A percentile compares a stretch with the other conserved stretches of the same genome.
Conservation (phyloP, 2,888 invertebrate genomes). For the Apotomis turbidana region DNA sequence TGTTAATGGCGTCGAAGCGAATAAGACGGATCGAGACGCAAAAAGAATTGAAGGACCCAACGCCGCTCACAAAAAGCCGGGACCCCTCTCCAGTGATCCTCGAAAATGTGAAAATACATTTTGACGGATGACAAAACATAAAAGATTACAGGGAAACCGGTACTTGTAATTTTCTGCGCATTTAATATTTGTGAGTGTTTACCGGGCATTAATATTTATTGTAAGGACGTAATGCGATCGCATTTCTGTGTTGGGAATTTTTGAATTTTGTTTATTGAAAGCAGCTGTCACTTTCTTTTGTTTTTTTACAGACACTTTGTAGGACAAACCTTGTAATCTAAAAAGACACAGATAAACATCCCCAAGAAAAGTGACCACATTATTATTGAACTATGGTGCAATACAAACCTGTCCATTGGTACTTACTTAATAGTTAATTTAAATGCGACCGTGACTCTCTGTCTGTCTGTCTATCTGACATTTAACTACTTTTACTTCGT, state of each 20-base stretch:
- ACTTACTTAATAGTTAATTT: no score
- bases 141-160: conserved; percentile 63
- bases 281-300: neutral
- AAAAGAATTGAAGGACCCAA: conserved; percentile 56
- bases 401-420: no score
- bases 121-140: conserved; percentile 79
- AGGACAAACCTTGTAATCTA: no score
- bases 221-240: conserved; percentile 34
- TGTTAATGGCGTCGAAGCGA: conserved; percentile 74
- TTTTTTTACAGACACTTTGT: neutral
- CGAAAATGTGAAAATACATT: conserved; percentile 74
- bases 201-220: conserved; percentile 45
- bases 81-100: conserved; percentile 62
- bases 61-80: conserved; percentile 71
- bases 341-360: no score
- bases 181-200: conserved; percentile 77
- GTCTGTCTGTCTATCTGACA: no score
- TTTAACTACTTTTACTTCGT: no score
- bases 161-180: conserved; percentile 70
- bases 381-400: no score
- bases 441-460: no score
- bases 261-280: neutral
- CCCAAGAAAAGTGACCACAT: no score
- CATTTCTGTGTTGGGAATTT: conserved; percentile 11
- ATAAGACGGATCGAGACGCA: conserved; percentile 58